phyloP scores from a whole-genome alignment of 92 coral and sea anemone genomes.

The Umimayanthus chanpuru region DNA sequence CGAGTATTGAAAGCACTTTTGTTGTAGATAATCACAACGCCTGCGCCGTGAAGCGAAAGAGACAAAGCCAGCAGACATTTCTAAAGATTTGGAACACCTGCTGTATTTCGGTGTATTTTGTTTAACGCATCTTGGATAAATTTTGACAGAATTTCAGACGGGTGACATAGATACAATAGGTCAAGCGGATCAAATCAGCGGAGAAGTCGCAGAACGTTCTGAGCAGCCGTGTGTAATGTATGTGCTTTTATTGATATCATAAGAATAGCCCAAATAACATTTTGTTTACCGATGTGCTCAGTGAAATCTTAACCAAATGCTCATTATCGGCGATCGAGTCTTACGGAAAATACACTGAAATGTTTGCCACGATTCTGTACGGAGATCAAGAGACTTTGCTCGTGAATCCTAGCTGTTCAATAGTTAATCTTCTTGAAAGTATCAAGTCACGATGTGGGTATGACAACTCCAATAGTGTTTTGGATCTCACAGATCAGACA shows the following conservation, averaged over 20 bases:
- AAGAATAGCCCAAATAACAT: too few species aligned
- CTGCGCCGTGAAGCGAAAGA: background rate
- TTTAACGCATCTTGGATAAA: background rate
- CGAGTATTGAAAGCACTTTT: background rate
- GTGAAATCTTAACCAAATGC: background rate
- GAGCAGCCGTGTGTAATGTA: background rate
- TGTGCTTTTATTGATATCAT: background rate
- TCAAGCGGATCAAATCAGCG: background rate
- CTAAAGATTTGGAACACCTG: background rate
- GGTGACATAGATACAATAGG: background rate
- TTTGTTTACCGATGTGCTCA: background rate
- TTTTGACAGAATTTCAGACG: background rate
- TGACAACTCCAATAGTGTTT: slow-evolving; percentile 60
- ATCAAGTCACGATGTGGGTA: slow-evolving; percentile 88
- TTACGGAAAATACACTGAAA: slow-evolving; percentile 1
- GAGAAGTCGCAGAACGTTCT: background rate
- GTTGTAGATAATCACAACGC: background rate
- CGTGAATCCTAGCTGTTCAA: slow-evolving; percentile 87
- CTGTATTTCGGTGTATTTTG: background rate
- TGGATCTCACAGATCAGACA: slow-evolving; percentile 96
- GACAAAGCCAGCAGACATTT: too few species aligned
- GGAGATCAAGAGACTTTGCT: slow-evolving; percentile 91
- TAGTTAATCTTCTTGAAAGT: slow-evolving; percentile 75
- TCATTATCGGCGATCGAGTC: background rate
- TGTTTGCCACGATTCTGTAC: slow-evolving; percentile 87